Conservation (phyloP, 2,797 vertebrate species). For the Microtus obscurus region DNA sequence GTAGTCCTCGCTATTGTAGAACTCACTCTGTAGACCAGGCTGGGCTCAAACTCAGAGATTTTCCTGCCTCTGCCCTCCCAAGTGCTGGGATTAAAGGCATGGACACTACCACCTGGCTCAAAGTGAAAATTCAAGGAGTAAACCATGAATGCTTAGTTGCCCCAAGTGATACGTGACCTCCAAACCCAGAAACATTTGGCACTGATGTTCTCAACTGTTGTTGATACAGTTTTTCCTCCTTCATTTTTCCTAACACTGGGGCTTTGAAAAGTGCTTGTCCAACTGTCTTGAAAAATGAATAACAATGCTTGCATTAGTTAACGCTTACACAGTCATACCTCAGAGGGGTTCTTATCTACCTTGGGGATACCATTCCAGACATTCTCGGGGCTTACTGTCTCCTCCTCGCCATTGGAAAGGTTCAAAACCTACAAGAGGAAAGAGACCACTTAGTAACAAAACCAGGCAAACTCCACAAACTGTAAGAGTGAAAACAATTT, state of each 20-base stretch:
- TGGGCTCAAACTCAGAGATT: no score
- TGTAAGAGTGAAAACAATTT: background rate
- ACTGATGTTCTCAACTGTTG: background rate
- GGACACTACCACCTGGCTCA: background rate
- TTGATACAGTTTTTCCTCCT: background rate
- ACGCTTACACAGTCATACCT: slow-evolving; percentile 78
- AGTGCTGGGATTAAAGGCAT: background rate
- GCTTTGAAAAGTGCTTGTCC: slow-evolving; percentile 25
- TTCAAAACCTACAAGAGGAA: slow-evolving; percentile 85
- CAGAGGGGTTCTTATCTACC: slow-evolving; percentile 51
- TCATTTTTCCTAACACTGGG: background rate
- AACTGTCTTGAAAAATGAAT: slow-evolving; percentile 36
- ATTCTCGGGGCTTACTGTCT: slow-evolving; percentile 86
- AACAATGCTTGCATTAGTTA: background rate
- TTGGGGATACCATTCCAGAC: slow-evolving; percentile 87
- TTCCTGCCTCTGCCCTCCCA: background rate
- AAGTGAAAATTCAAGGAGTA: slow-evolving; percentile 21
- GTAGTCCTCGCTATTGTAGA: no score
- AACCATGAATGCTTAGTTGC: slow-evolving; percentile 40
- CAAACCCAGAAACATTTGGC: background rate
- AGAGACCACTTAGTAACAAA: background rate
- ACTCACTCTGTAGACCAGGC: no score
- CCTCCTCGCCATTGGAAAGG: slow-evolving; percentile 85
- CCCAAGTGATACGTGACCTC: background rate
- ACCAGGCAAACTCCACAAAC: background rate